Base-by-base conservation (phyloP, 1,140 invertebrate species). In the Leguminivora glycinivorella region DNA sequence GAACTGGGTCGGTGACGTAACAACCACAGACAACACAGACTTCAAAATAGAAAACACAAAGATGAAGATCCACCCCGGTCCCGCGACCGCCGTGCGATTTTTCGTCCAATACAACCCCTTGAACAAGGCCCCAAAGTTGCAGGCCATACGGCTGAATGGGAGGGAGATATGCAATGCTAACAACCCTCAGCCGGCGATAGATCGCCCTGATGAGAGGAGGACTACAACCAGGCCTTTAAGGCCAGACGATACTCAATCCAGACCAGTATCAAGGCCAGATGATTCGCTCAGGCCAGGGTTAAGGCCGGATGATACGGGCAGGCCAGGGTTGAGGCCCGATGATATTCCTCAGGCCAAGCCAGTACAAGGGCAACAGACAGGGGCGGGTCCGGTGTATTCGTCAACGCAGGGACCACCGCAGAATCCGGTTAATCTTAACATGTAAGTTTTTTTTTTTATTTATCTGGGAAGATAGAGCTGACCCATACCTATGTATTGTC, bases 1-100 rank as follows among this genome's bases (percentile, higher is more conserved):
- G 89, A 91, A 90, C 71, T 91, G 89, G 89, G 77, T 91, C 9
- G 89, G 89, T 2, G 89, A 91, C 63, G 88, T 91, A 1, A 80
- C 88, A 17, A 91, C 89, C 4, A 69, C 79, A 68, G 89, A 91
- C 73, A 91, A 91, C 63, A 85, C 80, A 9, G 88, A 91, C 68
- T 91, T 91, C 72, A 91, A 91, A 72, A 82, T 90, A 9, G 89
- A 91, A 60, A 91, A 90, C 70, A 88, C 86, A 1, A 83, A 88
- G 10, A 88, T 88, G 88, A 88, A 89, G 56, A 88, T 91, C 26
- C 83, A 84, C 26, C 89, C 89, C 0, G 89, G 89, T 0, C 89
- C 89, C 0, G 88, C 87, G 0, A 78, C 83, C 7, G 75, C 85
- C 6, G 84, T 91, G 1, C 67, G 87, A 0, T 91, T 91, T 75